phyloP scores from a whole-genome alignment of 2,888 invertebrate genomes.

The Ennomos fuscantarius region DNA sequence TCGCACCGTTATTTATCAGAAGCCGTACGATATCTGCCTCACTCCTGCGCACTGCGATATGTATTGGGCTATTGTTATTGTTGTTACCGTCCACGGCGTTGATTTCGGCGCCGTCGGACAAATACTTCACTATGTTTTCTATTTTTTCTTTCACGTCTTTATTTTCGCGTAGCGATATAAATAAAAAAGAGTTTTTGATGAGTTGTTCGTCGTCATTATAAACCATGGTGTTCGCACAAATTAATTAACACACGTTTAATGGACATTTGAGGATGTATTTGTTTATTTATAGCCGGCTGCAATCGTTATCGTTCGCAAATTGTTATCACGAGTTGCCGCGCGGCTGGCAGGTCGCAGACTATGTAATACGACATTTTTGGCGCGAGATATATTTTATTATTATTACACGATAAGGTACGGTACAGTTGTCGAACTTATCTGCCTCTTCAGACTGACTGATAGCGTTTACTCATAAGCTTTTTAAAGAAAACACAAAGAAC shows the following conservation, averaged over 20 bases:
- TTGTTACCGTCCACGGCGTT: slow-evolving; percentile 44
- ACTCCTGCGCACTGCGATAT: slow-evolving; percentile 40
- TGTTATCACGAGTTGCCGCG: background rate
- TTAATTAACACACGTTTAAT: background rate
- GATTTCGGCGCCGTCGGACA: slow-evolving; percentile 42
- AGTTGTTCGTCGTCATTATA: slow-evolving; percentile 24
- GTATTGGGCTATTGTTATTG: slow-evolving; percentile 41
- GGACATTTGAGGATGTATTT: background rate
- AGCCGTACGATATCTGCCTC: slow-evolving; percentile 37
- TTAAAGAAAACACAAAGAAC: too few species aligned
- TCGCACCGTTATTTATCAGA: slow-evolving; percentile 40
- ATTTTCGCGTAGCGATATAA: slow-evolving; percentile 36
- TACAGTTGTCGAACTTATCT: too few species aligned
- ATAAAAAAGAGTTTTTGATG: slow-evolving; percentile 37
- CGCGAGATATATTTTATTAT: too few species aligned
- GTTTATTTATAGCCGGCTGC: slow-evolving; percentile 13
- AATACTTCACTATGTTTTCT: slow-evolving; percentile 32
- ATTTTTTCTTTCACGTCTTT: slow-evolving; percentile 30
- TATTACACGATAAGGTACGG: too few species aligned
- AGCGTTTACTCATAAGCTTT: too few species aligned
- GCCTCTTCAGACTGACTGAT: too few species aligned
- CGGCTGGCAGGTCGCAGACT: slow-evolving; percentile 1
- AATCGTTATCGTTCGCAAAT: slow-evolving; percentile 4
- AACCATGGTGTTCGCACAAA: background rate
- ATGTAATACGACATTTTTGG: background rate